A percentile compares a stretch with the other conserved stretches of the same genome.
phyloP scores from a whole-genome alignment of 2,113 vertebrate genomes.

The Gnathonemus longibarbis region DNA sequence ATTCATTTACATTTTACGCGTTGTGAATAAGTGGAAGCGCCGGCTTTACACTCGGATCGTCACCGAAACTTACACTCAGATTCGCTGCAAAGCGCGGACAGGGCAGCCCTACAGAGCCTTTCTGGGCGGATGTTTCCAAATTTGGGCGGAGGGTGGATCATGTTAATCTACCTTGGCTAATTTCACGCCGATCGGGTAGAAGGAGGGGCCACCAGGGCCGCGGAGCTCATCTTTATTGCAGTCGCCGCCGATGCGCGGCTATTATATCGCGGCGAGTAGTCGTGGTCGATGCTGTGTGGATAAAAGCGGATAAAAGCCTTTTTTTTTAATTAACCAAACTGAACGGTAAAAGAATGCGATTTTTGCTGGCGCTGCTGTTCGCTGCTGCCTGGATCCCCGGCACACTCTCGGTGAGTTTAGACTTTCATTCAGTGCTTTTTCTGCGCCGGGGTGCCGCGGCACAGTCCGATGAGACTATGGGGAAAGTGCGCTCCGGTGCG shows the following conservation, averaged over 20 bases:
- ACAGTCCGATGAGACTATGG: background rate
- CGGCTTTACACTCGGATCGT: too few relatives aligned
- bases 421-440: background rate
- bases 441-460: background rate
- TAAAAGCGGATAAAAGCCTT: background rate
- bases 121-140: slow-evolving; percentile 15
- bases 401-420: slow-evolving; percentile 20
- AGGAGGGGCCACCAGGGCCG: background rate
- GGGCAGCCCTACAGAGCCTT: background rate
- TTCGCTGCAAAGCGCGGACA: background rate
- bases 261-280: background rate
- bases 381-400: slow-evolving; percentile 8
- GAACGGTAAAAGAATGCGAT: slow-evolving; percentile 4
- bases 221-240: background rate
- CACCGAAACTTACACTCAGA: background rate
- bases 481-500: background rate
- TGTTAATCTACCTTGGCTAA: slow-evolving; percentile 5
- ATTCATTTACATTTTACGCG: background rate
- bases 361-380: background rate
- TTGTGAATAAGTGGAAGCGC: background rate
- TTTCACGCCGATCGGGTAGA: background rate
- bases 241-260: background rate
- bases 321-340: background rate
- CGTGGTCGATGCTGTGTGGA: background rate
- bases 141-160: slow-evolving; percentile 10